Conservation (phyloP, 2,113 vertebrate genomes). For the Pelobates fuscus region DNA sequence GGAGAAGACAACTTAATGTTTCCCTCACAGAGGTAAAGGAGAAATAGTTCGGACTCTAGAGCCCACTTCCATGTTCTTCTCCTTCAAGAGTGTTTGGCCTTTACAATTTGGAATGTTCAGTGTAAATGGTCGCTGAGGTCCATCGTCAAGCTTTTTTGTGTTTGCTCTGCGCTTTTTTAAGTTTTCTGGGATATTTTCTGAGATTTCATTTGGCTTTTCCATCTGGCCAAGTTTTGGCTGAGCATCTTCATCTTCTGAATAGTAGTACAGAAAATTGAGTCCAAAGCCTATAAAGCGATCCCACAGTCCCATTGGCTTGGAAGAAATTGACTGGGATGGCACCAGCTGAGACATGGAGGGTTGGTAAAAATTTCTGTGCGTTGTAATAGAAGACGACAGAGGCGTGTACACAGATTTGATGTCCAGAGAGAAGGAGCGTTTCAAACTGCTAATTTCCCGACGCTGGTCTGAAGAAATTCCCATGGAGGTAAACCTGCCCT, state of each 20-base stretch:
- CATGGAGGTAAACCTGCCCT: conserved; percentile 38
- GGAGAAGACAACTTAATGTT: not conserved
- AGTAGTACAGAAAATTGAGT: conserved; percentile 47
- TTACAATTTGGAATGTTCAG: conserved; percentile 46
- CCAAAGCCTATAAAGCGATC: conserved; percentile 47
- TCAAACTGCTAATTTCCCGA: conserved; percentile 38
- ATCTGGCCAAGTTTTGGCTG: conserved; percentile 24
- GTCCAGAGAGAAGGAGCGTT: conserved; percentile 51
- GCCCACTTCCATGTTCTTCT: conserved; percentile 40
- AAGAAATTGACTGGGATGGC: not conserved
- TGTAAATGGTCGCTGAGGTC: conserved; percentile 33
- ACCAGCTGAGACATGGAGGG: conserved; percentile 11
- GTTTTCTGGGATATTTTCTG: conserved; percentile 32
- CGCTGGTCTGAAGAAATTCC: conserved; percentile 35
- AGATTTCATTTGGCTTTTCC: conserved; percentile 26
- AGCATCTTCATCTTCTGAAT: conserved; percentile 36
- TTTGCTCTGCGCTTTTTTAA: conserved; percentile 32
- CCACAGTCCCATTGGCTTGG: conserved; percentile 33
- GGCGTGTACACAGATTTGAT: conserved; percentile 46
- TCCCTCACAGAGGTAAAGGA: conserved; percentile 48
- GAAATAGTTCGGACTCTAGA: conserved; percentile 38
- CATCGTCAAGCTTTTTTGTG: conserved; percentile 22
- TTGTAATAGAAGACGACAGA: conserved; percentile 20
- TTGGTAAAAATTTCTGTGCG: conserved; percentile 27
- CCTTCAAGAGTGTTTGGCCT: conserved; percentile 45